Evolutionary conservation across 1,140 invertebrate species (phyloP).

Genomic region (Penaeus vannamei): DNA sequence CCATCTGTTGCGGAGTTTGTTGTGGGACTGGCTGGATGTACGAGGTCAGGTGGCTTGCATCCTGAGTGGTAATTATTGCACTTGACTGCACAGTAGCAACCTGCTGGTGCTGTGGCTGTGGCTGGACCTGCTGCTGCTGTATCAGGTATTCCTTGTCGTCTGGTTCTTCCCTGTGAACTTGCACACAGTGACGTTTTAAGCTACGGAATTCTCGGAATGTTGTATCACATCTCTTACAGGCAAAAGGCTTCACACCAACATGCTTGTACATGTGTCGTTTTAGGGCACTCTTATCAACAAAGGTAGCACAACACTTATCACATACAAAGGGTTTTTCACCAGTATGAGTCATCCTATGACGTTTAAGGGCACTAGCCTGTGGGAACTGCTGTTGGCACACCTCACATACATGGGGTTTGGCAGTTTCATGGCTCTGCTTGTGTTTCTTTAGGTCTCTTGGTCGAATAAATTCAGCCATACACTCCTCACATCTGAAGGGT

Average conservation of each 20-base stretch:
- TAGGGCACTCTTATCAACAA: slow-evolving; percentile 67
- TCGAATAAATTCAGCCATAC: slow-evolving; percentile 58
- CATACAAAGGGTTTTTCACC: slow-evolving; percentile 62
- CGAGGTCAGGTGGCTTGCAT: slow-evolving; percentile 29
- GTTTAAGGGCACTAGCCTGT: slow-evolving; percentile 51
- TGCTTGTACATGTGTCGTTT: slow-evolving; percentile 68
- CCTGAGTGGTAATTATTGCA: slow-evolving; percentile 31
- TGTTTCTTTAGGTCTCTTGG: slow-evolving; percentile 69
- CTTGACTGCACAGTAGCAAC: slow-evolving; percentile 36
- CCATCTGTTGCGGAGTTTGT: slow-evolving; percentile 44
- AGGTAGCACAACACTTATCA: slow-evolving; percentile 61
- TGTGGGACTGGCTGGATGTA: slow-evolving; percentile 3
- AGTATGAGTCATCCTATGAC: slow-evolving; percentile 65
- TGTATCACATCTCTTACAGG: slow-evolving; percentile 64
- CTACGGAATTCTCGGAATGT: slow-evolving; percentile 61
- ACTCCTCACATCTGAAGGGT: slow-evolving; percentile 66
- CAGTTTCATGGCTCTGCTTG: slow-evolving; percentile 75
- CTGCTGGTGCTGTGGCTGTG: slow-evolving; percentile 30
- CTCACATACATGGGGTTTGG: slow-evolving; percentile 67
- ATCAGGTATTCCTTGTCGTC: background rate
- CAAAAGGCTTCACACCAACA: slow-evolving; percentile 60
- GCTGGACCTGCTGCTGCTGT: background rate
- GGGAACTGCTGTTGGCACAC: slow-evolving; percentile 71
- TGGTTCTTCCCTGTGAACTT: slow-evolving; percentile 51
- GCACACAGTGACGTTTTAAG: slow-evolving; percentile 57